phyloP scores from a whole-genome alignment of 1,140 invertebrate genomes.

The Drosophila punjabiensis region DNA sequence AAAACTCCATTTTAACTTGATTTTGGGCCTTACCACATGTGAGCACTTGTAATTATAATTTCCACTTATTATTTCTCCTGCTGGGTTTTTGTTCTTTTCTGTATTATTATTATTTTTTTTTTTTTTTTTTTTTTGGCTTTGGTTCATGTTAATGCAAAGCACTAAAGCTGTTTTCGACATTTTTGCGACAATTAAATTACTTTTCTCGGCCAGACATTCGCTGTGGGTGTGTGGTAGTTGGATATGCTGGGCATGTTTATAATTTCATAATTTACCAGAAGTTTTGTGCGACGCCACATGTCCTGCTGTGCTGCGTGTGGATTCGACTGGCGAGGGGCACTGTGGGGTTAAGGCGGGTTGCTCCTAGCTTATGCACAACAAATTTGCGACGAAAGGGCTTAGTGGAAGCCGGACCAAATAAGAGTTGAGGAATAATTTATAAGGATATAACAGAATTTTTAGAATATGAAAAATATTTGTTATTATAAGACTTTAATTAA shows the following conservation, averaged over 20 bases:
- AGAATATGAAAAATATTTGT: no score
- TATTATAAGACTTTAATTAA: background rate
- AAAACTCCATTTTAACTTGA: constrained; percentile 17
- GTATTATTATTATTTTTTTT: background rate
- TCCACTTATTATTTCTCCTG: constrained; percentile 72
- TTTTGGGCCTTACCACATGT: constrained; percentile 53
- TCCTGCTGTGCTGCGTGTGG: constrained; percentile 65
- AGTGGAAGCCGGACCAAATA: background rate
- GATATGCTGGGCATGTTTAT: constrained; percentile 64
- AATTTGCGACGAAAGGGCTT: constrained; percentile 43
- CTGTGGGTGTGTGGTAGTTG: constrained; percentile 47
- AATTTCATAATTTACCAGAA: constrained; percentile 82
- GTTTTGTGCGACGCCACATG: constrained; percentile 70
- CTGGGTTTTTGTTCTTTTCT: constrained; percentile 13
- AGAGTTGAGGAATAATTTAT: constrained; percentile 24
- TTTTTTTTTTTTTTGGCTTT: constrained; percentile 36
- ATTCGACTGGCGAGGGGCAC: constrained; percentile 10
- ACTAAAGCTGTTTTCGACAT: constrained; percentile 80
- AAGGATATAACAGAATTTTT: background rate
- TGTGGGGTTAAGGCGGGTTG: constrained; percentile 27
- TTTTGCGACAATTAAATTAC: constrained; percentile 82
- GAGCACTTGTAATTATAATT: constrained; percentile 80
- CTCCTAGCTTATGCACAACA: constrained; percentile 68
- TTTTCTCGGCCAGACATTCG: constrained; percentile 77
- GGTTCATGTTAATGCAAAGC: constrained; percentile 72